Base-by-base conservation (phyloP, 2,888 invertebrate species). In the Pandemis heparana region DNA sequence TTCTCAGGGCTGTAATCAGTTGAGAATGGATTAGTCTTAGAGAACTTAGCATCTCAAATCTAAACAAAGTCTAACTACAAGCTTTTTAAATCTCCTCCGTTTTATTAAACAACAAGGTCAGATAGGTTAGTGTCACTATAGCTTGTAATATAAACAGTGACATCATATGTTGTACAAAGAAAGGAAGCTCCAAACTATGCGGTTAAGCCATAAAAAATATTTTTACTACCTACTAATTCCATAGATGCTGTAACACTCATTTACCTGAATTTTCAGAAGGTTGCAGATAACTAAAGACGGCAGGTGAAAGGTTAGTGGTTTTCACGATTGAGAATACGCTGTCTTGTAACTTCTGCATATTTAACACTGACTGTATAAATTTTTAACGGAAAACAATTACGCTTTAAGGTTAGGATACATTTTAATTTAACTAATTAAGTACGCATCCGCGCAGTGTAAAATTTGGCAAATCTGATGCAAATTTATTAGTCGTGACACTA, bases 211-310 rank as follows among this genome's bases (percentile, higher is more conserved):
- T 10, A 39, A 16, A 23, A 23, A 60, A 51, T 65, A 67, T 46
- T 48, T 67, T 60, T 18, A 70, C 48, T 70, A 48, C 48, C 65
- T 56, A 65, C 74, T 78, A 77, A 78, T 74, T 74, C 71, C 75
- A 79, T 74, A 71, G 56, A 82, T 85, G 81, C 79, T 79, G 78
- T 32, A 32, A 32, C 23, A 32, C 1, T 83, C 80, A 84, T 78
- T 64, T 73, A 94, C 94, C 94, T 78, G 87, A 79, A 76, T 92
- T 89, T 76, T 93, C 91, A 0, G 88, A 86, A 32, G 94, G 94
- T 80, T 93, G 93, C 53, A 94, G 83, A 77, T 89, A 94, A 88
- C 85, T 94, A 79, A 94, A 94, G 65, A 94, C 94, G n/a, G 93
- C 90, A 53, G 92, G 87, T 16, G 94, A 92, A 60, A 94, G 86